Evolutionary conservation across 2,888 invertebrate genomes (phyloP), one percentile per base, ranked within the genome.

Genomic region (Tricholauxania praeusta): DNA sequence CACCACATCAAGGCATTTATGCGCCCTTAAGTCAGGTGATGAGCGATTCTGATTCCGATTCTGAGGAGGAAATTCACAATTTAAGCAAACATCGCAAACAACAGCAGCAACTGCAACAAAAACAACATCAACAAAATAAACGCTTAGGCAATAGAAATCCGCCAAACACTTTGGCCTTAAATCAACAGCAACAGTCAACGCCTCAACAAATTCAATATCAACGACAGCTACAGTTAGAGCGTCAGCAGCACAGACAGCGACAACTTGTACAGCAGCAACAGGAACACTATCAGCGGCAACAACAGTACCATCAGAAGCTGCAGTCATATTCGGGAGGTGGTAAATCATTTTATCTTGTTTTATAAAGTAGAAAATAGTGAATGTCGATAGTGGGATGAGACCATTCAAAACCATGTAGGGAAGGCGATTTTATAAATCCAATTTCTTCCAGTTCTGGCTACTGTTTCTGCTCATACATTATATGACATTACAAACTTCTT

Each of bases 11-110:
- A 85, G 89, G 89, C 79, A 90, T 91, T 81, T 94, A 94, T 85
- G 91, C 93, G 80, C 94, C 94, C 72, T 86, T 94, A 81, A 93
- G 93, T 76, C 94, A 94, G 88, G 91, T 92, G 78, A 89, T 94
- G 79, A 91, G 93, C 72, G 94, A 94, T 86, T 93, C 93, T 0
- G 93, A 94, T 80, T 93, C 93, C 0, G 94, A 94, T 65, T 75
- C 78, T 4, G 79, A 79, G 63, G 79, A 79, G 74, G 79, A 79
- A 74, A 88, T 88, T 63, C 87, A 86, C 72, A 87, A 81, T 72
- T 80, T 82, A 71, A 79, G 78, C 52, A 78, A 80, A 63, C 80
- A 81, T 73, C 79, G 77, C 28, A 79, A 79, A 48, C 77, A 80
- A 22, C 76, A 77, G 39, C 74, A 73, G 17, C 78, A 79, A 19